A percentile compares a stretch with the other conserved stretches of the same genome.
These are phyloP conservation scores for Bolborhynchus lineola DNA, from an alignment of 2,113 vertebrate species.

Conservation along the genomic window DNA sequence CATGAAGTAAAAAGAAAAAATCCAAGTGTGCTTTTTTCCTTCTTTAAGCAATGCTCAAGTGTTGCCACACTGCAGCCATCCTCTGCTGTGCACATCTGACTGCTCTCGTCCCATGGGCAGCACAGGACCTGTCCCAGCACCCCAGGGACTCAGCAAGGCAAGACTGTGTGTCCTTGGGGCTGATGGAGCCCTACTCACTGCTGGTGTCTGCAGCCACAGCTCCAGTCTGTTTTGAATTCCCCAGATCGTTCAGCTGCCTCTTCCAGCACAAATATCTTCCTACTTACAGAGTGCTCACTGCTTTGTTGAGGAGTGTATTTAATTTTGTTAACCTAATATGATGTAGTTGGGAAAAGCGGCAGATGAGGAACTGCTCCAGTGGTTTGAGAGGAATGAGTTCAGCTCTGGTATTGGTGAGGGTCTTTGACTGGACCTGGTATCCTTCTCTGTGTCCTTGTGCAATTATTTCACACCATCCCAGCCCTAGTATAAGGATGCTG, in stretches of 20 bases:
- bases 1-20: not conserved
- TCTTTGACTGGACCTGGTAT: not conserved
- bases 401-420: not conserved
- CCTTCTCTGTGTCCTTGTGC: not conserved
- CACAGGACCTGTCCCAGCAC: not conserved
- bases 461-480: fast-evolving
- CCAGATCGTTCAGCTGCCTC: not conserved
- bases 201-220: not conserved
- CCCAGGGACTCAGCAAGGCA: fast-evolving
- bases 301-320: not conserved
- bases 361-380: not conserved
- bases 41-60: fast-evolving
- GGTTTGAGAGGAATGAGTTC: not conserved
- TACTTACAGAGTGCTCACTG: fast-evolving
- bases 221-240: not conserved
- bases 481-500: fast-evolving
- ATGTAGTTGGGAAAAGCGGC: not conserved
- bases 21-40: not conserved
- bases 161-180: not conserved
- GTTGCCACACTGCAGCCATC: not conserved
- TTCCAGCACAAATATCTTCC: not conserved
- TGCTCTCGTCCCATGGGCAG: fast-evolving
- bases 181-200: not conserved
- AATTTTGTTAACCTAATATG: no score
- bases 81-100: not conserved